These are phyloP conservation scores for Himalopsyche anomala DNA, from an alignment of 2,888 invertebrate genomes.

Conservation along the genomic window DNA sequence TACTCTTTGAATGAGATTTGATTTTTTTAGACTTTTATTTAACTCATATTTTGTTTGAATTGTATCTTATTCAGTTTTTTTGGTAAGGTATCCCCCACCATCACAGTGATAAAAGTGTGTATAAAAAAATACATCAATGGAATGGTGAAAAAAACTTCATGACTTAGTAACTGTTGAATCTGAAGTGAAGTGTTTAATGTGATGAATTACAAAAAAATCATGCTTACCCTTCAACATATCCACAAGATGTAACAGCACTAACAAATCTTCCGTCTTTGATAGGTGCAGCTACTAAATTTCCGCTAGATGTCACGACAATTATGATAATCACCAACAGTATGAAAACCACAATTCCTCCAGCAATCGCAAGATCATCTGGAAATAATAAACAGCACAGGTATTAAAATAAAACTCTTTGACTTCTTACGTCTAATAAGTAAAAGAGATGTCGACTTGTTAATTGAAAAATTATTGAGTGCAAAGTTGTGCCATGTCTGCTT, in stretches of 20 bases:
- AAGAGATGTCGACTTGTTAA: no score
- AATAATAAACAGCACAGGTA: conserved; percentile 1
- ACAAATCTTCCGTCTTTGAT: conserved; percentile 85
- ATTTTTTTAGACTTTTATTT: no score
- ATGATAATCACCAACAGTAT: conserved; percentile 81
- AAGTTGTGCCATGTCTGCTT: no score
- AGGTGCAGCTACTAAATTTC: conserved; percentile 77
- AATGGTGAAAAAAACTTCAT: no score
- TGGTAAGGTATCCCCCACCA: no score
- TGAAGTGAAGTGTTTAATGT: not conserved
- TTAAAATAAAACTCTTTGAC: not conserved
- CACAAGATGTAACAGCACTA: conserved; percentile 86
- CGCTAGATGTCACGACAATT: conserved; percentile 77
- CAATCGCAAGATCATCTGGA: conserved; percentile 78
- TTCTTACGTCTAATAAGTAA: no score
- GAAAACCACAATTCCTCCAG: conserved; percentile 78
- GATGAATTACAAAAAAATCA: not conserved
- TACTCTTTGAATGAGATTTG: no score
- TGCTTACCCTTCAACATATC: conserved; percentile 85
- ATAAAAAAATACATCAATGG: not conserved
- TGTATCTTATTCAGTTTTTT: no score
- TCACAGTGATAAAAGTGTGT: no score
- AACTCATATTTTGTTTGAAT: no score
- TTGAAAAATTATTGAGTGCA: no score
- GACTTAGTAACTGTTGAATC: no score